A percentile compares a stretch with the other conserved stretches of the same genome.
phyloP scores from a whole-genome alignment of 2,797 vertebrate species.

The Pseudochirops cupreus region DNA sequence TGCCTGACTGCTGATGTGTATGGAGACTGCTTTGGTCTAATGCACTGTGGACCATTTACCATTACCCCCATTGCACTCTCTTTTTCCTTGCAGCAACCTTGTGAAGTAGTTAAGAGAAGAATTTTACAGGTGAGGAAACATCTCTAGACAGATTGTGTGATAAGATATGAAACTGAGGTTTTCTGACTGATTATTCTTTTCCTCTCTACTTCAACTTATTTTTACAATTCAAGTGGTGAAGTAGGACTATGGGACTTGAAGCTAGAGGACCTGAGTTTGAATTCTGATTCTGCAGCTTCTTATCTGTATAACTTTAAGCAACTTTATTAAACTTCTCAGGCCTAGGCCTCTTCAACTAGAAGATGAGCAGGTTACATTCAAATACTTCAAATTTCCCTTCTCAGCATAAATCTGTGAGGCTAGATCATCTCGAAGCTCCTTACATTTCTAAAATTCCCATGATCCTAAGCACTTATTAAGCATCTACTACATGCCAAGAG shows the following conservation, averaged over 20 bases:
- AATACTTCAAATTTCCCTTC: neutral
- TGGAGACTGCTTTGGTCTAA: neutral
- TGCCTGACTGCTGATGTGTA: neutral
- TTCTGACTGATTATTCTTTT: neutral
- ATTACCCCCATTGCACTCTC: neutral
- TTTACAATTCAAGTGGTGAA: neutral
- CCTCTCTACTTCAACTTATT: neutral
- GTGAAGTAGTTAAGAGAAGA: neutral
- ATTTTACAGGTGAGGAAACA: neutral
- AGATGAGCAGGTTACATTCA: neutral
- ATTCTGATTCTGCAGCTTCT: neutral
- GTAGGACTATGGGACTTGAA: neutral
- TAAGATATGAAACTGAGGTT: neutral
- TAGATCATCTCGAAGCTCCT: neutral
- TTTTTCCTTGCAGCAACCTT: neutral
- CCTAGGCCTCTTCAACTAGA: conserved; percentile 9
- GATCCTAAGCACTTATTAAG: neutral
- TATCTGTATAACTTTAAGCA: neutral
- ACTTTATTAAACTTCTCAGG: neutral
- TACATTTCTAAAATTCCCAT: neutral
- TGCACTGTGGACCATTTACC: too few species aligned
- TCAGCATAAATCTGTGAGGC: neutral
- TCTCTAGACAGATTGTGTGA: neutral
- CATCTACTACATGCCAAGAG: neutral
- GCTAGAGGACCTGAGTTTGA: neutral